These are phyloP conservation scores for Pomatostomus ruficeps DNA, from an alignment of 2,113 vertebrate species.

Conservation along the genomic window DNA sequence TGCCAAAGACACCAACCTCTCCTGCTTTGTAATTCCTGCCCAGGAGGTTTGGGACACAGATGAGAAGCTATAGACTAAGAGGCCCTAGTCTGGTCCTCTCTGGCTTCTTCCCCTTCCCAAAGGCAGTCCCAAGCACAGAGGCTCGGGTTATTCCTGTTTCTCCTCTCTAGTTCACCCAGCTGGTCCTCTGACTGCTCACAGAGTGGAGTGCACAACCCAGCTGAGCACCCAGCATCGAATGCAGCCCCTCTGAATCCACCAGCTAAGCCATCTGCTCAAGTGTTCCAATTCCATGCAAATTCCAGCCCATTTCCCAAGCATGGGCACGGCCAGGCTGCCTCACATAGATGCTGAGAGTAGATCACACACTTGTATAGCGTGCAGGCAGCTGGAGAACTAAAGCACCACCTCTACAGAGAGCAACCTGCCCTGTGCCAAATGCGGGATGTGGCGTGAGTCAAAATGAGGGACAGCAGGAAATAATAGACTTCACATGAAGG, in stretches of 20 bases:
- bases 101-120: not conserved
- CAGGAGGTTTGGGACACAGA: not conserved
- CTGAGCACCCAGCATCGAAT: not conserved
- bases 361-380: not conserved
- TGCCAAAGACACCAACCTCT: not conserved
- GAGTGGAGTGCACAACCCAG: not conserved
- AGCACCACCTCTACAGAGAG: not conserved
- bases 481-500: conserved; percentile 19
- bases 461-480: conserved; percentile 30
- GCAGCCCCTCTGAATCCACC: not conserved
- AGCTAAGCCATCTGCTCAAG: not conserved
- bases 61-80: not conserved
- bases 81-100: not conserved
- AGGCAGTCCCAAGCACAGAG: not conserved
- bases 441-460: not conserved
- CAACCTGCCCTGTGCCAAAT: not conserved
- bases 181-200: not conserved
- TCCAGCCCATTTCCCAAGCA: not conserved
- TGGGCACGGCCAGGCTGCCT: not conserved
- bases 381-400: not conserved
- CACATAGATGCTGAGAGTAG: accelerated
- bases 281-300: not conserved
- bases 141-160: not conserved
- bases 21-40: not conserved
- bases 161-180: not conserved